Conservation (phyloP, 1,140 invertebrate genomes). For the Macrobrachium nipponense region DNA sequence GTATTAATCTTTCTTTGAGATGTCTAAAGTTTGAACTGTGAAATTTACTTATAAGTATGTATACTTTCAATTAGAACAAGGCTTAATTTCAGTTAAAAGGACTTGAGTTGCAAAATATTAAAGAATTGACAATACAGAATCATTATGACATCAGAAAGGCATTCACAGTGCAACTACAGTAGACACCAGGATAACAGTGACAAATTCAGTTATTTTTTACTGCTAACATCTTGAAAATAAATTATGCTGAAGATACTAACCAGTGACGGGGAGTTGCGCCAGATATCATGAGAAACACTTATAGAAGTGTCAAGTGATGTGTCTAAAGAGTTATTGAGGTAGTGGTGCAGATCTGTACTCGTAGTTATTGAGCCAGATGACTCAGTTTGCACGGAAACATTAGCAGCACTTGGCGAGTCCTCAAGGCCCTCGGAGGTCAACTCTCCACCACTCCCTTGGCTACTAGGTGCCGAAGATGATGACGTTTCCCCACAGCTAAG, state of each 20-base stretch:
- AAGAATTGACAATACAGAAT: too few relatives aligned
- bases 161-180: too few relatives aligned
- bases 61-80: too few relatives aligned
- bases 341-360: slow-evolving; percentile 30
- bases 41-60: too few relatives aligned
- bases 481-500: slow-evolving; percentile 1
- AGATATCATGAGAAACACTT: slow-evolving; percentile 28
- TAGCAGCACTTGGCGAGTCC: slow-evolving; percentile 35
- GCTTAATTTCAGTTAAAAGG: too few relatives aligned
- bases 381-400: slow-evolving; percentile 37
- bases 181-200: too few relatives aligned
- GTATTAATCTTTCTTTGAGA: too few relatives aligned
- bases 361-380: slow-evolving; percentile 20
- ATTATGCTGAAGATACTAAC: background rate
- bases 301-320: slow-evolving; percentile 31
- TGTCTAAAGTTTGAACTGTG: too few relatives aligned
- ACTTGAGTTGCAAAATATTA: too few relatives aligned
- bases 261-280: slow-evolving; percentile 29
- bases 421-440: background rate
- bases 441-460: slow-evolving; percentile 13
- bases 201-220: background rate
- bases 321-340: slow-evolving; percentile 37
- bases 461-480: slow-evolving; percentile 1
- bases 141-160: too few relatives aligned
- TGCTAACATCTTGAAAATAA: background rate